A percentile compares a stretch with the other conserved stretches of the same genome.
These are phyloP conservation scores for Propithecus deckenii DNA, from an alignment of 2,797 vertebrate species.

Conservation along the genomic window DNA sequence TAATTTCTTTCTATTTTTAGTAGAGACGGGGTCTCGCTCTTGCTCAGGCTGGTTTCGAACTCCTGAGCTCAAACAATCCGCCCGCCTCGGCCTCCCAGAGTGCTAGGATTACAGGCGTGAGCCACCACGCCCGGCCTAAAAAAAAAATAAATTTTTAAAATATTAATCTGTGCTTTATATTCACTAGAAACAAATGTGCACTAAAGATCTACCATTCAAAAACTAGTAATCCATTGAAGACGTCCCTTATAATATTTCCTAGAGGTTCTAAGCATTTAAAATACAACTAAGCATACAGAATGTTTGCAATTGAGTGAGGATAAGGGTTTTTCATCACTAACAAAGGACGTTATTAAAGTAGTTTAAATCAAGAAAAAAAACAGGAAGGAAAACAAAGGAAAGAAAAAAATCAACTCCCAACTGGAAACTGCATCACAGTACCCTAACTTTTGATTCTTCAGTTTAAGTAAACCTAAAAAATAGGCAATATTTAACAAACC, in stretches of 20 bases:
- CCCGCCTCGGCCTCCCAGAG: too few species aligned
- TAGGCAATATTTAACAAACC: not conserved
- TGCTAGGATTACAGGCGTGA: too few species aligned
- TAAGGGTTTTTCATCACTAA: not conserved
- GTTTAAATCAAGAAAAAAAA: not conserved
- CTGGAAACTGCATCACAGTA: not conserved
- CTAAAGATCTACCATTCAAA: not conserved
- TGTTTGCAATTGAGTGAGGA: accelerated
- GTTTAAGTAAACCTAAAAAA: not conserved
- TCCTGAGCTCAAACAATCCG: too few species aligned
- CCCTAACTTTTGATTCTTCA: not conserved
- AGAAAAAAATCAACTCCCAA: not conserved
- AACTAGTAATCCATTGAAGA: not conserved
- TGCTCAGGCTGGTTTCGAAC: too few species aligned
- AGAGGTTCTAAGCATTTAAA: not conserved
- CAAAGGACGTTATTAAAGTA: not conserved
- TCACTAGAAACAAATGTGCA: not conserved
- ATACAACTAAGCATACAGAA: not conserved
- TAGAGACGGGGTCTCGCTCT: too few species aligned
- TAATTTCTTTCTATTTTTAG: too few species aligned
- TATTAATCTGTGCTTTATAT: not conserved
- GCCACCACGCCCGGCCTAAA: too few species aligned
- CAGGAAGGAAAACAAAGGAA: not conserved
- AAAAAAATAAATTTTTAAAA: not conserved
- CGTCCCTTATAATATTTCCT: not conserved